phyloP scores from a whole-genome alignment of 1,140 invertebrate species.

The Drosophila neocordata region DNA sequence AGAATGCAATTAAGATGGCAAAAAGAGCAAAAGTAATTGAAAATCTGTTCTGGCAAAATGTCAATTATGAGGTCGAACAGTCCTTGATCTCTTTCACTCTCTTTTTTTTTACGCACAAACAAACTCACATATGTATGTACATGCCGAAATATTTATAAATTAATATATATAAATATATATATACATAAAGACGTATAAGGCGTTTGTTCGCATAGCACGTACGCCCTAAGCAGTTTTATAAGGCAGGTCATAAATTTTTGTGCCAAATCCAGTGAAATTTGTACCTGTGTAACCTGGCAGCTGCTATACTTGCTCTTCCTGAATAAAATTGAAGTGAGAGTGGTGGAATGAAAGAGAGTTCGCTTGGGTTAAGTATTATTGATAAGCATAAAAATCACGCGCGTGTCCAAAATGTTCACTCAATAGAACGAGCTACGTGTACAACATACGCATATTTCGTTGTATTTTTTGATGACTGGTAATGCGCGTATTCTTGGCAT shows the following conservation, averaged over 20 bases:
- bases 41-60: conserved; percentile 39
- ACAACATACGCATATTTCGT: conserved; percentile 49
- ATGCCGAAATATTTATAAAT: too few species aligned
- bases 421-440: conserved; percentile 53
- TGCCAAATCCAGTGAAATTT: conserved; percentile 66
- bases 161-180: neutral
- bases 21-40: conserved; percentile 32
- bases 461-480: conserved; percentile 40
- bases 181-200: neutral
- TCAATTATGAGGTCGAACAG: conserved; percentile 30
- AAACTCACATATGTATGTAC: neutral
- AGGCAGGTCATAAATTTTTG: conserved; percentile 57
- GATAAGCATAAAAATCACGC: conserved; percentile 73
- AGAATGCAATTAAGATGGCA: conserved; percentile 51
- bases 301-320: neutral
- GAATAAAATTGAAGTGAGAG: too few species aligned
- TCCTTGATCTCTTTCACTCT: conserved; percentile 18
- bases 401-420: conserved; percentile 67
- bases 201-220: conserved; percentile 42
- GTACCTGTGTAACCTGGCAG: conserved; percentile 54
- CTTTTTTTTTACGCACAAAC: too few species aligned
- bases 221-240: conserved; percentile 67
- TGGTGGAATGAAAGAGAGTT: too few species aligned
- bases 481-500: conserved; percentile 27
- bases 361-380: conserved; percentile 59